These are phyloP conservation scores for Drosophila erecta DNA, from an alignment of 1,140 invertebrate genomes.

Conservation along the genomic window DNA sequence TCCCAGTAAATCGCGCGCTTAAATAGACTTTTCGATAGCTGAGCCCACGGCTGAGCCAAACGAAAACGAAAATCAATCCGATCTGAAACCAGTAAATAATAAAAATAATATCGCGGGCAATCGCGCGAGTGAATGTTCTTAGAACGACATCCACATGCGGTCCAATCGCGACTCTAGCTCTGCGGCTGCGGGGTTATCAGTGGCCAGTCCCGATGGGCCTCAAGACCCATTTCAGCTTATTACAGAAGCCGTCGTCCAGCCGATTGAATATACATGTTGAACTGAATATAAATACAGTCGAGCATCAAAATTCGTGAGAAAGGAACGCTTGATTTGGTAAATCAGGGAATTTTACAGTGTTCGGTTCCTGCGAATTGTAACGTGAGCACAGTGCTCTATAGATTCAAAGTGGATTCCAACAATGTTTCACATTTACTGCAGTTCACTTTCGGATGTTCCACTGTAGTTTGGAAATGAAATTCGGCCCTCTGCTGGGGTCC, in stretches of 20 bases:
- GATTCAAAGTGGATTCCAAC: no score
- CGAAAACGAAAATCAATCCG: slow-evolving; percentile 50
- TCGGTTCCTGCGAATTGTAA: no score
- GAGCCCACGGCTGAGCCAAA: slow-evolving; percentile 31
- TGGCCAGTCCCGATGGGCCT: slow-evolving; percentile 32
- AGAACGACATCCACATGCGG: slow-evolving; percentile 64
- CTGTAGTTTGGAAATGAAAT: slow-evolving; percentile 16
- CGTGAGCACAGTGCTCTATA: no score
- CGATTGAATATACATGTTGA: slow-evolving; percentile 17
- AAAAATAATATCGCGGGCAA: slow-evolving; percentile 48
- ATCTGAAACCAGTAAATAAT: slow-evolving; percentile 61
- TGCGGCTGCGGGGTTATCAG: slow-evolving; percentile 63
- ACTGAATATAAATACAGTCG: slow-evolving; percentile 1
- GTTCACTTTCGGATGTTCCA: background rate
- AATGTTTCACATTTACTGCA: no score
- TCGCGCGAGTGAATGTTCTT: slow-evolving; percentile 49
- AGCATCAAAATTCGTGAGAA: background rate
- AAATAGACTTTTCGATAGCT: slow-evolving; percentile 63
- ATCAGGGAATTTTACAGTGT: no score
- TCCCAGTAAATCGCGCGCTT: slow-evolving; percentile 46
- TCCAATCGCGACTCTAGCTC: slow-evolving; percentile 32
- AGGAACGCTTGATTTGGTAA: background rate
- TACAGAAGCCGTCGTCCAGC: slow-evolving; percentile 31
- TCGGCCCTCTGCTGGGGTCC: slow-evolving; percentile 49
- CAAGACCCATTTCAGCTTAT: slow-evolving; percentile 37